Base-by-base conservation (phyloP, 2,888 invertebrate species). In the Choreutis nemorana region DNA sequence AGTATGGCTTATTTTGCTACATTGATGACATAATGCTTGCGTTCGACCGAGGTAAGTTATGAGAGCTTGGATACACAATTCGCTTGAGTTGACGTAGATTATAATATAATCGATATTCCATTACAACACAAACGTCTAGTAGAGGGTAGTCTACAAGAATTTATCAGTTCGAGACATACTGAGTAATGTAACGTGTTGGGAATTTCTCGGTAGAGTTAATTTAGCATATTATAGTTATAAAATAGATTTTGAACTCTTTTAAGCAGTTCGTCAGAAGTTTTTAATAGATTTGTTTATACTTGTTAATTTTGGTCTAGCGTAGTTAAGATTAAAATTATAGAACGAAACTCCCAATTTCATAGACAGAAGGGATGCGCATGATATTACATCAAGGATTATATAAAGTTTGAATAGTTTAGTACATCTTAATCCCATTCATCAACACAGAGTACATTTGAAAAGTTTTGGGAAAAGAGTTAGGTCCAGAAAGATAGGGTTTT, bases 1-100 rank as follows among this genome's bases (percentile, higher is more conserved):
- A 72, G 66, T 72, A 75, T 77, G 67, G 72, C 77, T 73, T 70
- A 36, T 44, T 59, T 61, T 46, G 72, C 70, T 77, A 71, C 39
- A 33, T 58, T 48, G 55, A 61, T 35, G 45, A 62, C 25, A 48
- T 49, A 51, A 48, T 49, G 62, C 67, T 70, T 51, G 62, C 64
- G 41, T 37, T 35, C 15, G 18, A 36, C 20, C 32, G 49, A 63
- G 70, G 70, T 70, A 70, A 66, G 70, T 68, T 26, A 14, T 14
- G 12, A 26, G 8, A 18, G 10, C 6, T 2, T 26, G n/a, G n/a
- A n/a, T n/a, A n/a, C n/a, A n/a, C n/a, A n/a, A 9, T 26, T 3
- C 12, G 4, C 3, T 26, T 3, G 13, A 6, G 14, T 14, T 26
- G 6, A 14, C 14, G 4, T 14, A 23, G 23, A 11, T 23, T 26